Evolutionary conservation across 2,113 vertebrate genomes (phyloP), one percentile per base, ranked within the genome.

Genomic region (Anolis carolinensis): DNA sequence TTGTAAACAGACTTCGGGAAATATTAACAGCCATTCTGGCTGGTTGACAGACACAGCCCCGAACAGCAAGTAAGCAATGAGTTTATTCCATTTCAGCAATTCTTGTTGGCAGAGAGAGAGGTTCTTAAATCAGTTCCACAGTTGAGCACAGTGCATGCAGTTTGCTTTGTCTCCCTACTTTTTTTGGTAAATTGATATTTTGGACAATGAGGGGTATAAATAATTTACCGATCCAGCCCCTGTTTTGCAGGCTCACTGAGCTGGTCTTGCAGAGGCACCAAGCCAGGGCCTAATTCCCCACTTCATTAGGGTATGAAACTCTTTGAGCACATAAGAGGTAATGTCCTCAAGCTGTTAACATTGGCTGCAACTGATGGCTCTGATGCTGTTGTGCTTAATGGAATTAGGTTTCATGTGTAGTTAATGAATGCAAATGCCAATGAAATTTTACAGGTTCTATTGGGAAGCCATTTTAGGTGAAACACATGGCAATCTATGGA

Each of bases 361-460:
- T 59, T 75, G 71, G 36, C 10, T n/a, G 13, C 89, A 90, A 65
- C 79, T 92, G 89, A 82, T 68, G 82, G 75, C 85, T 36, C 79
- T 91, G 87, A 87, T 86, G 85, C 63, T 94, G 52, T 32, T 84
- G 89, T 79, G 91, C 87, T 86, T 71, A 85, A 89, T 83, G 89
- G 88, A 87, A 93, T 94, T 91, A 92, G 79, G 82, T 91, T 92
- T 90, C 83, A 89, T 92, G 63, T 88, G 86, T 90, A 82, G 86
- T 79, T 95, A 95, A 94, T 92, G 94, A 95, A 92, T 90, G 36
- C 87, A 92, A 94, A 86, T 87, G 72, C 30, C 30, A 67, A 81
- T 93, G 93, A 92, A 90, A 93, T 96, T 93, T 94, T 92, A 89
- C 82, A 92, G 90, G 91, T 59, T 89, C 83, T 77, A 59, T 48